These are phyloP conservation scores for Diachasmimorpha longicaudata DNA, from an alignment of 1,140 invertebrate species.

Conservation along the genomic window DNA sequence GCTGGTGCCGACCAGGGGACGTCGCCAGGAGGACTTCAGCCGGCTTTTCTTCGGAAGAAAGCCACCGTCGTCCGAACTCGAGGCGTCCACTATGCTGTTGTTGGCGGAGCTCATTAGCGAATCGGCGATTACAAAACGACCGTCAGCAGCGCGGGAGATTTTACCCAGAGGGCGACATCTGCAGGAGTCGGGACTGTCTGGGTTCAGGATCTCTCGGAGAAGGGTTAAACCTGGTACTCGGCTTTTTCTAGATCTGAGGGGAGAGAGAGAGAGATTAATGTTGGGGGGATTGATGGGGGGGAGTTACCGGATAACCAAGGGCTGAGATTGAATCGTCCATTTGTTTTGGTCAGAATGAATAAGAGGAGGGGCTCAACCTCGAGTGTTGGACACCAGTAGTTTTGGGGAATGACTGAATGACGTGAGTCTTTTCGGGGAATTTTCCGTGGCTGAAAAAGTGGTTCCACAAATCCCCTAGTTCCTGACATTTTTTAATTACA, in stretches of 20 bases:
- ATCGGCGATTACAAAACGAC: slow-evolving; percentile 74
- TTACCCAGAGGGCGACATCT: slow-evolving; percentile 66
- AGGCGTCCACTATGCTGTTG: slow-evolving; percentile 71
- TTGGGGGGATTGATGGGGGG: neutral
- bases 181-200: slow-evolving; percentile 62
- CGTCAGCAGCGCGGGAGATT: slow-evolving; percentile 76
- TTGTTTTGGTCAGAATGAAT: neutral
- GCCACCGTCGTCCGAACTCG: slow-evolving; percentile 83
- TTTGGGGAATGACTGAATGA: too few relatives aligned
- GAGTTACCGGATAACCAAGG: slow-evolving; percentile 11
- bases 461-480: too few relatives aligned
- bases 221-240: slow-evolving; percentile 90
- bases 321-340: neutral
- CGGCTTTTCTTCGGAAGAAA: slow-evolving; percentile 68
- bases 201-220: slow-evolving; percentile 66
- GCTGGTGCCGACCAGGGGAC: slow-evolving; percentile 71
- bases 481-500: too few relatives aligned
- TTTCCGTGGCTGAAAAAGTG: too few relatives aligned
- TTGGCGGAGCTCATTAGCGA: slow-evolving; percentile 67
- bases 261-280: slow-evolving; percentile 43
- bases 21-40: slow-evolving; percentile 71
- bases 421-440: too few relatives aligned
- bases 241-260: slow-evolving; percentile 88
- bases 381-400: too few relatives aligned
- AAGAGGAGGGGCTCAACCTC: too few relatives aligned